Percentiles rank a stretch among this genome's conserved stretches.
phyloP scores from a whole-genome alignment of 2,797 vertebrate genomes.

The Aeoliscus strigatus region DNA sequence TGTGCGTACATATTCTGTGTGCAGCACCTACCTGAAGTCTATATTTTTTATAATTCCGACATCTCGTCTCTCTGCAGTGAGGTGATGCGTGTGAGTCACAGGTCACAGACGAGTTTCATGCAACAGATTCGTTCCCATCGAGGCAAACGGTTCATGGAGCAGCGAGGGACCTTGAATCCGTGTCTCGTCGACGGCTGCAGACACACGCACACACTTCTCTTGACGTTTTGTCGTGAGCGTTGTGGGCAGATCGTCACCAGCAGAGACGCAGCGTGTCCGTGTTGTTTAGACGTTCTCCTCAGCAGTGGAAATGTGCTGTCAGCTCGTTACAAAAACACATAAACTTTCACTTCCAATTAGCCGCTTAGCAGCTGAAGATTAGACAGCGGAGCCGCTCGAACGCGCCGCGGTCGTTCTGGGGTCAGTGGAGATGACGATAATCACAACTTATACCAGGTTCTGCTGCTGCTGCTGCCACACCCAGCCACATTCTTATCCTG shows the following conservation, averaged over 20 bases:
- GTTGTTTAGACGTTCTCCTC: constrained; percentile 74
- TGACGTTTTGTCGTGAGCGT: constrained; percentile 71
- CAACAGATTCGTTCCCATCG: no score
- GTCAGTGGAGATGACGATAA: constrained; percentile 73
- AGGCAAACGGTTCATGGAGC: no score
- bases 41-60: no score
- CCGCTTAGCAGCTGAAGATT: constrained; percentile 75
- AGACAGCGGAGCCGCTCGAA: constrained; percentile 71
- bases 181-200: no score
- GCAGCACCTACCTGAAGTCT: no score
- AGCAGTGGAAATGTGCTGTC: constrained; percentile 79
- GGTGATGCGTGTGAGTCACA: no score
- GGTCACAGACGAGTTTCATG: no score
- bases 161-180: no score
- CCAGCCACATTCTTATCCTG: constrained; percentile 41
- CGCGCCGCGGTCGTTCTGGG: constrained; percentile 69
- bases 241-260: constrained; percentile 79
- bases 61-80: no score
- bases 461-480: constrained; percentile 4
- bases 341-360: constrained; percentile 87
- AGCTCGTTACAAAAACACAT: constrained; percentile 85
- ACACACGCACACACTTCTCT: constrained; percentile 45
- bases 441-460: constrained; percentile 63
- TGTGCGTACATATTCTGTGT: no score
- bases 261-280: constrained; percentile 76